Evolutionary conservation across 2,888 invertebrate species (phyloP), one percentile per base, ranked within the genome.

Genomic region (Scaeva pyrastri): DNA sequence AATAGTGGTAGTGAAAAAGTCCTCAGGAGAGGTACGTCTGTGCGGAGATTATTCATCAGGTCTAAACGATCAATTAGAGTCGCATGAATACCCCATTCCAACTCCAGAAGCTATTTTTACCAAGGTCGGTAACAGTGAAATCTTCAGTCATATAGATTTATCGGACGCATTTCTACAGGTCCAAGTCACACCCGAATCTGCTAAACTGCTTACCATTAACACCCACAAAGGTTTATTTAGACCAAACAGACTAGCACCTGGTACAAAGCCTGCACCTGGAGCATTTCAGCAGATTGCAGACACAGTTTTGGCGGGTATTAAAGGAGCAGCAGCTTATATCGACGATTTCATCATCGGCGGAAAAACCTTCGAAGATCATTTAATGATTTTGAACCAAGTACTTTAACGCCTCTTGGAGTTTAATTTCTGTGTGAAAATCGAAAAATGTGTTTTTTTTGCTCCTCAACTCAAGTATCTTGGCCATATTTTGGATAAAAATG

Each of bases 321-420:
- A 80, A 88, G 6, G 87, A n/a, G 70, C 60, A 26, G 62, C 79
- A 8, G 21, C 36, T 2, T 56, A 75, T 50, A 48, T 66, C 6
- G 41, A 56, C 62, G 41, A 3, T 66, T 84, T 56, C 75, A 21
- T 76, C 55, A 39, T 16, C 68, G 14, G 76, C 48, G 14, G 43
- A 19, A 1, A 31, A 76, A 55, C 41, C 58, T 50, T 36, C 58
- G 45, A 26, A 26, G 68, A 4, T 43, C 56, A 36, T 76, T 70
- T 26, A 11, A 60, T 10, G 19, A 71, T 31, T 71, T 31, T 31
- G 7, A 31, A 31, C 31, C 8, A 41, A 41, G 41, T 41, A 12
- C 41, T 31, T 31, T 7, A 31, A 31, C 31, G 31, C 31, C 31
- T 31, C 31, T 31, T 31, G 31, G 31, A 31, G 31, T 31, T 31